Percentiles rank a stretch among this genome's conserved stretches.
Conservation (phyloP, 2,888 invertebrate species). For the Drosophila parthenogenetica region DNA sequence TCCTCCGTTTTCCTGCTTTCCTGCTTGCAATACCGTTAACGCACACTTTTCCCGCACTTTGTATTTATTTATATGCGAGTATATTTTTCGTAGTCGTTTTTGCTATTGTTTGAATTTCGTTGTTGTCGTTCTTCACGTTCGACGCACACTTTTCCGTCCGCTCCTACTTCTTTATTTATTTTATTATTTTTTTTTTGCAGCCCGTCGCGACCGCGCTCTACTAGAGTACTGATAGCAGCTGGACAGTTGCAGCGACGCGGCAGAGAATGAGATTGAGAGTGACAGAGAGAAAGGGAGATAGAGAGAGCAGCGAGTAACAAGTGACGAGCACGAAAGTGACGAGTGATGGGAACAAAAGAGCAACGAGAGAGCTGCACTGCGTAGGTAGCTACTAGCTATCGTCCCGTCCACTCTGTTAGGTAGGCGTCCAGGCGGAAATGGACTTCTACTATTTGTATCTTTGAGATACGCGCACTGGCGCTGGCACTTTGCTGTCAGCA, state of each 20-base stretch:
- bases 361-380: conserved; percentile 17
- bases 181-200: conserved; percentile 38
- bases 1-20: conserved; percentile 6
- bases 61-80: conserved; percentile 28
- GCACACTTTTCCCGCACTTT: conserved; percentile 15
- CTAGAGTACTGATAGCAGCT: conserved; percentile 55
- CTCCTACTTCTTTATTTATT: conserved; percentile 1
- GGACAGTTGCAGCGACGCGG: conserved; percentile 31
- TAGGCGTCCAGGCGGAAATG: conserved; percentile 69
- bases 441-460: conserved; percentile 61
- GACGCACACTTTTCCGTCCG: conserved; percentile 39
- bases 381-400: conserved; percentile 31
- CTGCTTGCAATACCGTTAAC: not conserved
- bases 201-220: conserved; percentile 63
- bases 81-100: conserved; percentile 26
- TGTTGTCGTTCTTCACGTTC: conserved; percentile 29
- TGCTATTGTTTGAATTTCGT: conserved; percentile 25
- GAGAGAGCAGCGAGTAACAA: conserved; percentile 16
- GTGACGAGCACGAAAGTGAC: conserved; percentile 19
- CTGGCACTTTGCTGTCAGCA: conserved; percentile 75
- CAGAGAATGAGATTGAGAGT: conserved; percentile 25
- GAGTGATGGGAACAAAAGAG: conserved; percentile 17
- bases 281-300: conserved; percentile 10
- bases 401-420: conserved; percentile 33
- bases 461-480: conserved; percentile 52